Percentiles rank a stretch among this genome's conserved stretches.
Evolutionary conservation across 2,888 invertebrate species (phyloP).

Genomic region (Octodonta nipae): DNA sequence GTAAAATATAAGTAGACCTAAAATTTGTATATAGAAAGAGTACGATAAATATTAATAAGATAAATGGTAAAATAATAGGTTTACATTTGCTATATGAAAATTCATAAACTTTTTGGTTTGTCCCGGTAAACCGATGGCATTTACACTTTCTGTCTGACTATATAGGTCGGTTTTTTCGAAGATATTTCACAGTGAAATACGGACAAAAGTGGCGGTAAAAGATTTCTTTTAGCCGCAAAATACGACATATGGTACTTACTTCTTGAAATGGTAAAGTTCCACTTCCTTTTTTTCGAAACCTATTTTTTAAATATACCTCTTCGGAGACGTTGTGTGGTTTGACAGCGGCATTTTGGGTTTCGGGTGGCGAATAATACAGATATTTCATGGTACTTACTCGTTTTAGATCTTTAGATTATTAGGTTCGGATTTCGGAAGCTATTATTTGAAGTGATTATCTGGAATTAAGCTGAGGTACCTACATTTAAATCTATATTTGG

Average conservation of each 20-base stretch:
- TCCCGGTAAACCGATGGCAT: too few relatives aligned
- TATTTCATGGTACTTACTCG: slow-evolving; percentile 33
- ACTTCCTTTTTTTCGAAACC: slow-evolving; percentile 20
- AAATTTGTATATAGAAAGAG: too few relatives aligned
- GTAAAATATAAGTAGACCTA: too few relatives aligned
- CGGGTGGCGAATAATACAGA: slow-evolving; percentile 33
- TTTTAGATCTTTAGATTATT: slow-evolving; percentile 25
- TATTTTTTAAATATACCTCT: slow-evolving; percentile 14
- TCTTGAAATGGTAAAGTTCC: slow-evolving; percentile 13
- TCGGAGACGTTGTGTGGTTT: slow-evolving; percentile 25
- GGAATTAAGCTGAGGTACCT: slow-evolving; percentile 14
- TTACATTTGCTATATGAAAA: too few relatives aligned
- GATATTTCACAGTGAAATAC: too few relatives aligned
- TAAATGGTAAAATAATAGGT: too few relatives aligned
- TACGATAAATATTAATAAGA: too few relatives aligned
- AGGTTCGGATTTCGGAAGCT: slow-evolving; percentile 24
- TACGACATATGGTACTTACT: slow-evolving; percentile 19
- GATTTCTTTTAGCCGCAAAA: slow-evolving; percentile 16
- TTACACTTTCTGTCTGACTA: too few relatives aligned
- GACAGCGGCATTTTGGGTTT: slow-evolving; percentile 20
- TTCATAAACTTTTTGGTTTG: too few relatives aligned
- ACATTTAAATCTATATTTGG: background rate
- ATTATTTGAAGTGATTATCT: slow-evolving; percentile 28
- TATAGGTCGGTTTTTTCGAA: too few relatives aligned
- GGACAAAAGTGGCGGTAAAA: too few relatives aligned